Evolutionary conservation across 2,888 invertebrate species (phyloP).

Genomic region (Camptogramma bilineatum): DNA sequence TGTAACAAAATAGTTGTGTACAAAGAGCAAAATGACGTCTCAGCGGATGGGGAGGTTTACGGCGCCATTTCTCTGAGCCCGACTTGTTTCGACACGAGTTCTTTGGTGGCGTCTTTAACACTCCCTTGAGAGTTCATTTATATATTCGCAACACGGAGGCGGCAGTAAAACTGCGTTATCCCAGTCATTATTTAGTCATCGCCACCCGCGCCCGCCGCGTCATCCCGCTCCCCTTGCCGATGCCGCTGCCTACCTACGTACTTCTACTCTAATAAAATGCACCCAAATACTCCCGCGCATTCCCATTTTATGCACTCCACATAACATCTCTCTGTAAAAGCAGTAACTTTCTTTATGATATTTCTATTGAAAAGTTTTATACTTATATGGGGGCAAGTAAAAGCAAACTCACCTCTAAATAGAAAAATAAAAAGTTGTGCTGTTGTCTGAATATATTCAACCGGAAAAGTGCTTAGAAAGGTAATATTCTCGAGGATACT

Average conservation of each 20-base stretch:
- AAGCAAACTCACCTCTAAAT: slow-evolving; percentile 45
- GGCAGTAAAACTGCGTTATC: slow-evolving; percentile 85
- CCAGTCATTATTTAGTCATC: slow-evolving; percentile 85
- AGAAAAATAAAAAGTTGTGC: slow-evolving; percentile 46
- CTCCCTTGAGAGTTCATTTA: slow-evolving; percentile 83
- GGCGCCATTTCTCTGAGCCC: slow-evolving; percentile 78
- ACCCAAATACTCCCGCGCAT: slow-evolving; percentile 59
- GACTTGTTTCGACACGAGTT: slow-evolving; percentile 82
- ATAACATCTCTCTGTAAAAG: slow-evolving; percentile 41
- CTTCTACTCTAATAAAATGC: slow-evolving; percentile 77
- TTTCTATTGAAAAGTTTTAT: slow-evolving; percentile 55
- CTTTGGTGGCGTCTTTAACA: slow-evolving; percentile 83
- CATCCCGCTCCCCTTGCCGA: slow-evolving; percentile 37
- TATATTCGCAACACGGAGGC: slow-evolving; percentile 84
- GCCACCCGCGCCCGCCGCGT: slow-evolving; percentile 49
- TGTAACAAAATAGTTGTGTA: slow-evolving; percentile 65
- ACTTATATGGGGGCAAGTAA: slow-evolving; percentile 46
- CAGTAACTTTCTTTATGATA: slow-evolving; percentile 57
- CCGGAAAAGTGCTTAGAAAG: slow-evolving; percentile 40
- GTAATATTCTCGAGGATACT: slow-evolving; percentile 40
- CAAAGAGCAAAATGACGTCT: slow-evolving; percentile 76
- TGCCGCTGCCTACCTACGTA: slow-evolving; percentile 39
- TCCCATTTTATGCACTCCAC: slow-evolving; percentile 63
- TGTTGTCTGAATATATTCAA: slow-evolving; percentile 41
- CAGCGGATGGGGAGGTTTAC: slow-evolving; percentile 80